These are phyloP conservation scores for Chelonia mydas DNA, from an alignment of 2,797 vertebrate genomes.

Conservation along the genomic window DNA sequence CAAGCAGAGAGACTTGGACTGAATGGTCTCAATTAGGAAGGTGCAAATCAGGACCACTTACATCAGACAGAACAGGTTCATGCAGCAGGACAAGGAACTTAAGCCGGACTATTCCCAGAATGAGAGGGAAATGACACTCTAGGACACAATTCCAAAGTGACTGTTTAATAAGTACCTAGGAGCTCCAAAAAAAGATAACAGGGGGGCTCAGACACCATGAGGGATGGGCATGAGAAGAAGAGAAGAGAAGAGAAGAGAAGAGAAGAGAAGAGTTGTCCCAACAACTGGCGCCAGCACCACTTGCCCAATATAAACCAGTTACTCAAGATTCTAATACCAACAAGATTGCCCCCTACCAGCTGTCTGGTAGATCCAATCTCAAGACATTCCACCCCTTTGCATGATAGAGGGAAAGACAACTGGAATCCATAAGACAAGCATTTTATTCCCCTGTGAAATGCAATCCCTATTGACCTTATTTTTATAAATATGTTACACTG, in stretches of 20 bases:
- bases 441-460: not conserved
- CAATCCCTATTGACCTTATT: not conserved
- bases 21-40: not conserved
- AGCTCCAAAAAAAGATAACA: not conserved
- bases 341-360: not conserved
- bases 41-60: not conserved
- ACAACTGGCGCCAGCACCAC: not conserved
- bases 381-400: not conserved
- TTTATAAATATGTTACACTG: not conserved
- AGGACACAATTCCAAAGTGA: not conserved
- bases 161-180: not conserved
- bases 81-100: not conserved
- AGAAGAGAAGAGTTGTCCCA: not conserved
- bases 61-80: not conserved
- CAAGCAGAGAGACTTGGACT: not conserved
- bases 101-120: not conserved
- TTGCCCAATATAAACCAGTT: not conserved
- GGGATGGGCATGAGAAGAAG: rapidly evolving
- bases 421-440: not conserved
- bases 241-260: not conserved
- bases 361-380: not conserved
- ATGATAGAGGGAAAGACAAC: not conserved
- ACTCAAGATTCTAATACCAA: not conserved
- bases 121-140: not conserved
- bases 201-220: rapidly evolving